Percentiles rank a stretch among this genome's conserved stretches.
phyloP scores from a whole-genome alignment of 2,888 invertebrate genomes.

The Siphlonurus alternatus region DNA sequence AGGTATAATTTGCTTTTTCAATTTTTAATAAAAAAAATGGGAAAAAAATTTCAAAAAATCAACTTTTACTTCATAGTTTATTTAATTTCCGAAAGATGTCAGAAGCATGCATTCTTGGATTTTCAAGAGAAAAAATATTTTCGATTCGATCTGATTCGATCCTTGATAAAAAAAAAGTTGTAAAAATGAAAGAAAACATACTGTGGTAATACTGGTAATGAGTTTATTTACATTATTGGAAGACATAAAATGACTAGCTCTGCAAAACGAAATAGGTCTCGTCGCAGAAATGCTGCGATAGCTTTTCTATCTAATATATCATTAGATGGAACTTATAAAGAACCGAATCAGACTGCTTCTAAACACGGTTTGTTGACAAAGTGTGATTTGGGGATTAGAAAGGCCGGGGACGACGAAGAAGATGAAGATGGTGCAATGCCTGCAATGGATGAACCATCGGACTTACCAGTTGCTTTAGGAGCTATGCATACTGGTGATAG shows the following conservation, averaged over 20 bases:
- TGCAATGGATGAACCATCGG: neutral
- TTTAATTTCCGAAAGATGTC: neutral
- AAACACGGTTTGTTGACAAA: conserved; percentile 22
- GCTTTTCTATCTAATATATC: conserved; percentile 92
- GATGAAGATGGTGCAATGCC: conserved; percentile 1
- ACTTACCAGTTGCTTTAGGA: neutral
- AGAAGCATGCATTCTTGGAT: neutral
- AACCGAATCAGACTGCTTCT: conserved; percentile 36
- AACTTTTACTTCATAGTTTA: neutral
- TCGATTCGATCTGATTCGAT: neutral
- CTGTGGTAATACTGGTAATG: neutral
- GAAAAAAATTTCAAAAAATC: too few relatives aligned
- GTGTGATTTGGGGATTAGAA: conserved; percentile 6
- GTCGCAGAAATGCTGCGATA: conserved; percentile 78
- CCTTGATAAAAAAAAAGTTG: neutral
- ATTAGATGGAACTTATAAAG: conserved; percentile 73
- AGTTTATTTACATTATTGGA: neutral
- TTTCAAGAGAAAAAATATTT: neutral
- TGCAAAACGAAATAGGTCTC: conserved; percentile 41
- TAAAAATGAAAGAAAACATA: neutral
- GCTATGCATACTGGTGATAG: too few relatives aligned
- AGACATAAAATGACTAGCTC: conserved; percentile 37
- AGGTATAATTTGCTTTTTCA: too few relatives aligned
- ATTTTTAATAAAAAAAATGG: too few relatives aligned
- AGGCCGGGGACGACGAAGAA: conserved; percentile 9